Base-by-base conservation (phyloP, 2,113 vertebrate genomes). In the Myiozetetes cayanensis region DNA sequence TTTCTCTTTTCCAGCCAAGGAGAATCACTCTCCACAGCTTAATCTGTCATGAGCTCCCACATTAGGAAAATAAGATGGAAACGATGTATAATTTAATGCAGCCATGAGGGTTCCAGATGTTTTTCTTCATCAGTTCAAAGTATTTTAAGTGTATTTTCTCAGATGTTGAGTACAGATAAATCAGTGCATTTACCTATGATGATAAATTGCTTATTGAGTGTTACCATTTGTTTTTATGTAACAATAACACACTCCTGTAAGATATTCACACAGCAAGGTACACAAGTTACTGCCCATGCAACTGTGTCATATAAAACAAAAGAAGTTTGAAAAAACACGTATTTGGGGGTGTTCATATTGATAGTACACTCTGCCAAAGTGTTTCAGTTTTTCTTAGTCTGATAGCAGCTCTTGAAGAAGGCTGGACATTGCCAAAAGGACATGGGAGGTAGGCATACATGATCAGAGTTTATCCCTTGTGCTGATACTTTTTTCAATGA, bases 21-120 rank as follows among this genome's bases (percentile, higher is more conserved):
- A 75, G 17, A 43, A 73, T 90, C 71, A 76, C 14, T 88, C 47
- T 86, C 82, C 55, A 71, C 75, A 78, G 25, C 43, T 82, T 86
- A 44, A 88, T 80, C 63, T 88, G 23, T 86, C 13, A 8, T 87
- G 47, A 28, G 50, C 56, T 66, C 0, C 1, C 35, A 58, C n/a
- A 66, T 62, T 50, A 90, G 63, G 59, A 94, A 89, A 93, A 66
- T 74, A 56, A 84, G 80, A 77, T 56, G 35, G 75, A 95, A 96
- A 91, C 27, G 90, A 55, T 35, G 43, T 67, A 74, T 43, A 73
- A 79, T 73, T 49, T n/a, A 68, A 67, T 28, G 41, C 24, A 83
- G 14, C 12, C 44, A 63, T 0, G 0, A 84, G 27, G 17, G 15
- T 88, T 94, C 75, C 82, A 93, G 63, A 92, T 92, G 72, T 74